Conservation (phyloP, 2,113 vertebrate genomes). For the Microcebus lehilahytsara region DNA sequence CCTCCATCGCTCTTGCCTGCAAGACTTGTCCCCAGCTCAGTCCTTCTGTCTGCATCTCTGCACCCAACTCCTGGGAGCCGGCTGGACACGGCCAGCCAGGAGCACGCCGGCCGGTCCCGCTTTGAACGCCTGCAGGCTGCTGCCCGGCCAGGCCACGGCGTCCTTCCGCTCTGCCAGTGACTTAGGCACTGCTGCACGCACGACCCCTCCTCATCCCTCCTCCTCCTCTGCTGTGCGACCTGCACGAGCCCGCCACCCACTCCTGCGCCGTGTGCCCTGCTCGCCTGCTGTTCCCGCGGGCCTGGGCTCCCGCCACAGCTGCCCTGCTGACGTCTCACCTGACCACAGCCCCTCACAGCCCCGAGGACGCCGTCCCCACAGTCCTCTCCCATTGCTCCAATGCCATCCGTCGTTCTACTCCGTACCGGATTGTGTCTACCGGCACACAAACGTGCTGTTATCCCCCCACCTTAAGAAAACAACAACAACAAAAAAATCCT, state of each 20-base stretch:
- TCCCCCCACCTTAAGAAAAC: neutral
- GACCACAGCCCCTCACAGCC: neutral
- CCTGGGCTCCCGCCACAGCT: neutral
- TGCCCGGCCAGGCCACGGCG: too few relatives aligned
- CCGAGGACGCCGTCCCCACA: neutral
- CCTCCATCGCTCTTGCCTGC: neutral
- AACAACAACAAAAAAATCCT: neutral
- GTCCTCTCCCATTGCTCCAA: neutral
- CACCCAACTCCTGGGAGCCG: neutral
- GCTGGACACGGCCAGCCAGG: neutral
- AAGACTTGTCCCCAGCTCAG: neutral
- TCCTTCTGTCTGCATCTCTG: neutral
- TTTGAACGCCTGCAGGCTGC: neutral
- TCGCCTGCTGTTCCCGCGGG: neutral
- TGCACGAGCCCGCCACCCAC: neutral
- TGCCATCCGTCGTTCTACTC: neutral
- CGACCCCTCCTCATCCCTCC: neutral
- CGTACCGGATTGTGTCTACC: neutral
- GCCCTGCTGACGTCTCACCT: neutral
- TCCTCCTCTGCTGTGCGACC: too few relatives aligned
- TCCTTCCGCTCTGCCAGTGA: too few relatives aligned
- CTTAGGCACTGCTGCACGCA: neutral
- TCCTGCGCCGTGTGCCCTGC: neutral
- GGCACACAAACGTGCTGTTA: neutral
- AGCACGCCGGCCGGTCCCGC: neutral